These are phyloP conservation scores for Anolis carolinensis DNA, from an alignment of 2,113 vertebrate genomes.

Conservation along the genomic window DNA sequence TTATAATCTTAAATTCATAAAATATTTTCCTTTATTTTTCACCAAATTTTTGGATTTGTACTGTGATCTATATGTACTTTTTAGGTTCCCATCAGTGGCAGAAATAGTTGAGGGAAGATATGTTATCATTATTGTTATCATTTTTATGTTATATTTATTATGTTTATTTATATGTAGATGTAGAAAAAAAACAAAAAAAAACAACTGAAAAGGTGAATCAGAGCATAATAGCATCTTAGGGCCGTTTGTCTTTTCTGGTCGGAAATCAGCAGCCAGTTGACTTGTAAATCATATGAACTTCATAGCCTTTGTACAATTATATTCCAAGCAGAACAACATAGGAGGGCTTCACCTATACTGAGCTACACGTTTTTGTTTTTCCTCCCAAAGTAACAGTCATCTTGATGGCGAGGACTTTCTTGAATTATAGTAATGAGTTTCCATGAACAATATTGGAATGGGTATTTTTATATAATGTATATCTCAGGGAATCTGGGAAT, in stretches of 20 bases:
- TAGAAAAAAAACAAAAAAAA: neutral
- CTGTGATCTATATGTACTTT: neutral
- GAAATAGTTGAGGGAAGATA: constrained; percentile 47
- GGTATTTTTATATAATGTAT: constrained; percentile 68
- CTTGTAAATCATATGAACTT: constrained; percentile 4
- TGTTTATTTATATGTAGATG: no score
- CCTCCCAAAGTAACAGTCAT: constrained; percentile 7
- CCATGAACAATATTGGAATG: constrained; percentile 52
- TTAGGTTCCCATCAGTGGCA: constrained; percentile 8
- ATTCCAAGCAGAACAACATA: constrained; percentile 20
- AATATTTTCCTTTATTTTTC: neutral
- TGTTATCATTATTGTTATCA: no score
- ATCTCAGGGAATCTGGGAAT: constrained; percentile 71
- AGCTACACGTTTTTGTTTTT: neutral
- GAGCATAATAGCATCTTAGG: neutral
- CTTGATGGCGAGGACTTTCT: neutral
- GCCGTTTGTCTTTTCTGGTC: neutral
- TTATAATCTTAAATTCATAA: neutral
- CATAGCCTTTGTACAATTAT: constrained; percentile 15
- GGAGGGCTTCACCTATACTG: neutral
- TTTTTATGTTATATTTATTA: no score
- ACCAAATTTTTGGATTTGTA: neutral
- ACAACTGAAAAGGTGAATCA: neutral
- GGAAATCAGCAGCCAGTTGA: constrained; percentile 12
- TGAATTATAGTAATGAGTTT: constrained; percentile 62